Evolutionary conservation across 2,888 invertebrate genomes (phyloP).

Genomic region (Rhogogaster chlorosoma): DNA sequence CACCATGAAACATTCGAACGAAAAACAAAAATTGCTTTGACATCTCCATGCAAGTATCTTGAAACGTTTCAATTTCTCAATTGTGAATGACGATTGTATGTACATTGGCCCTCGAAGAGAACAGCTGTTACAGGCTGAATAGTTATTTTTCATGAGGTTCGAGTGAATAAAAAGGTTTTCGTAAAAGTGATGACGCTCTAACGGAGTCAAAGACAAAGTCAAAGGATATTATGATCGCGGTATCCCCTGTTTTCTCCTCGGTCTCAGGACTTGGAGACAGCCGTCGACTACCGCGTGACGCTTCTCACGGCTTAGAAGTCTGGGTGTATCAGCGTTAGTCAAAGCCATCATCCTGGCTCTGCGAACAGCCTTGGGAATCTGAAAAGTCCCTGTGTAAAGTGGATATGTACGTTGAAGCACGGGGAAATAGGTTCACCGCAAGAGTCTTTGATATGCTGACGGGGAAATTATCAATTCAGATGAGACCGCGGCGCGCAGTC

Average conservation of each 20-base stretch:
- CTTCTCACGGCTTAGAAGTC: conserved; percentile 22
- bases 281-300: conserved; percentile 24
- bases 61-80: background rate
- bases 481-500: conserved; percentile 68
- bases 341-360: background rate
- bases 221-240: conserved; percentile 7
- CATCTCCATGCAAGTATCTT: too few relatives aligned
- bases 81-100: too few relatives aligned
- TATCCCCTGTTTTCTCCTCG: background rate
- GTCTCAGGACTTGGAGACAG: background rate
- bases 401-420: conserved; percentile 28
- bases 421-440: conserved; percentile 36
- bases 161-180: background rate
- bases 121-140: background rate
- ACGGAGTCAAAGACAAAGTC: background rate
- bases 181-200: background rate
- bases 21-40: background rate
- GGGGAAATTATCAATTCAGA: conserved; percentile 77
- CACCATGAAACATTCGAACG: background rate
- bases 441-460: conserved; percentile 77
- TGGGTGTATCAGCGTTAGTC: conserved; percentile 13
- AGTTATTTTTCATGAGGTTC: background rate
- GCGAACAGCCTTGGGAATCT: conserved; percentile 40
- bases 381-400: conserved; percentile 20
- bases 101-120: background rate